Evolutionary conservation across 2,113 vertebrate genomes (phyloP), one percentile per base, ranked within the genome.

Genomic region (Nansenia antarctica): DNA sequence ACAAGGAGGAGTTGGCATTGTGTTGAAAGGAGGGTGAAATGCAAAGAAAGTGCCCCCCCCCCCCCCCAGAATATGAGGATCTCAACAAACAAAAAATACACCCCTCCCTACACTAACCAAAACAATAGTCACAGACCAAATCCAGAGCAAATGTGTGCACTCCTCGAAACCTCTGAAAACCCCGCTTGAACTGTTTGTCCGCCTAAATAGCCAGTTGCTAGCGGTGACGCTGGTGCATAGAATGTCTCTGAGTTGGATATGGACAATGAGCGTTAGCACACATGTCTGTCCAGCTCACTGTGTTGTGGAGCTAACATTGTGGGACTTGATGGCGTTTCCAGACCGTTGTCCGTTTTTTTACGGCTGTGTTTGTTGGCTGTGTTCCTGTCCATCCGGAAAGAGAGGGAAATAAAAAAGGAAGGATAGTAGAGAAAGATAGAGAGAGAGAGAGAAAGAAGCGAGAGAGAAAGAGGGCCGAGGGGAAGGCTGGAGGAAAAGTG

Each of bases 311-410:
- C 63, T 27, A 45, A 60, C 45, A 62, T 37, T 65, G 62, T 74
- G 67, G 32, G n/a, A 53, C 74, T 76, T 88, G 85, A 91, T 88
- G 78, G 78, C 37, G 62, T 89, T 93, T 91, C 88, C 91, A 92
- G 91, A 84, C 78, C 53, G 70, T 78, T 89, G 85, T 90, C 88
- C 85, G n/a, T 86, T 87, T 75, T 82, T 90, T 91, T 89, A 90
- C 77, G 79, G 84, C 80, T 91, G 86, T 89, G 84, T 89, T 87
- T 86, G 70, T 90, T 91, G 89, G 89, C 88, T 60, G 47, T n/a
- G 59, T 76, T 88, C 88, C 87, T 80, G 73, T 77, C 54, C 66
- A 71, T 76, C 59, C 67, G 20, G 32, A 30, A 14, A 57, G 69
- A 60, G 47, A 20, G 68, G 78, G 75, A 65, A 60, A n/a, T n/a